Percentiles rank a stretch among this genome's conserved stretches.
These are phyloP conservation scores for Serilophus lunatus DNA, from an alignment of 2,113 vertebrate genomes.

Conservation along the genomic window DNA sequence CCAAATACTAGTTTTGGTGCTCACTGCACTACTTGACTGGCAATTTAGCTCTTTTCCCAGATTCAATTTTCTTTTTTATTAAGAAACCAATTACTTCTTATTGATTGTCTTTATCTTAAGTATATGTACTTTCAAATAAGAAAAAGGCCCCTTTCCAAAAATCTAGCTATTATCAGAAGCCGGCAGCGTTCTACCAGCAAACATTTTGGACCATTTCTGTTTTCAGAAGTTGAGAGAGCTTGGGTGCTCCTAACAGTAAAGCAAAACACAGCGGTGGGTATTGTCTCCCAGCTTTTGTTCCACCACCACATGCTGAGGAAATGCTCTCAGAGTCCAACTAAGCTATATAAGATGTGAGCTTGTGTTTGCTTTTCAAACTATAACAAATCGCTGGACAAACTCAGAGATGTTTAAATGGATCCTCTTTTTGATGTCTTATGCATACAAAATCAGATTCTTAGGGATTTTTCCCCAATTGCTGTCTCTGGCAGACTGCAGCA, in stretches of 20 bases:
- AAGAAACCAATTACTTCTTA: background rate
- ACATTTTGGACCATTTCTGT: background rate
- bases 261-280: background rate
- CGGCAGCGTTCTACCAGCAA: background rate
- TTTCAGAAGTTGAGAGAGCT: constrained; percentile 33
- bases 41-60: background rate
- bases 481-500: background rate
- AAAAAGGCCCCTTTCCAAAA: background rate
- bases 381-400: background rate
- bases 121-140: background rate
- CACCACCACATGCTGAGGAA: background rate
- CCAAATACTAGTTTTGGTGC: background rate
- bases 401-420: background rate
- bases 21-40: background rate
- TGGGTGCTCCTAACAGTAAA: background rate
- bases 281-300: constrained; percentile 59
- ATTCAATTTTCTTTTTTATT: background rate
- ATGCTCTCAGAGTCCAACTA: background rate
- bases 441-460: background rate
- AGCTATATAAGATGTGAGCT: background rate
- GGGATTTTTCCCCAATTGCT: background rate
- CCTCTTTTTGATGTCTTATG: background rate
- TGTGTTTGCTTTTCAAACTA: background rate
- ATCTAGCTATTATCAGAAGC: background rate
- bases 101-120: background rate